phyloP scores from a whole-genome alignment of 2,888 invertebrate genomes.

The Corbicula japonica region DNA sequence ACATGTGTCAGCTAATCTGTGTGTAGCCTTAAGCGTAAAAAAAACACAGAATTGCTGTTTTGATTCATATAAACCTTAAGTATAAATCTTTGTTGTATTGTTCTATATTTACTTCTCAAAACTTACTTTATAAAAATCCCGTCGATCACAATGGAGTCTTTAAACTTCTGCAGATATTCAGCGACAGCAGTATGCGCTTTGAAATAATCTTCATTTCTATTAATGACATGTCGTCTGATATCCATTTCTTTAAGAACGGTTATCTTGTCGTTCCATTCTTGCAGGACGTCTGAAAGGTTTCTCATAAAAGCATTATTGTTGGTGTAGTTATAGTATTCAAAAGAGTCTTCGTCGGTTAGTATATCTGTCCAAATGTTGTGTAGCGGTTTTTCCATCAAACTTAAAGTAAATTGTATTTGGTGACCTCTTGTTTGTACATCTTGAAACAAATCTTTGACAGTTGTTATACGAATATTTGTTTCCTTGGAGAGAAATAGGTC shows the following conservation, averaged over 20 bases:
- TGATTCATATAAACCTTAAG: too few relatives aligned
- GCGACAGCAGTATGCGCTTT: slow-evolving; percentile 62
- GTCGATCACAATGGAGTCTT: slow-evolving; percentile 67
- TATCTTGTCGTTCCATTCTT: slow-evolving; percentile 42
- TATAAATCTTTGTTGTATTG: too few relatives aligned
- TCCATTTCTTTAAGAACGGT: slow-evolving; percentile 58
- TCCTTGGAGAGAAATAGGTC: slow-evolving; percentile 61
- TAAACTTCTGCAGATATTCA: slow-evolving; percentile 61
- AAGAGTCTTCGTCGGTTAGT: slow-evolving; percentile 72
- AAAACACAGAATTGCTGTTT: too few relatives aligned
- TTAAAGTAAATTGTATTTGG: slow-evolving; percentile 73
- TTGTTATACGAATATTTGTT: slow-evolving; percentile 60
- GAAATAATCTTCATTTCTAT: slow-evolving; percentile 70
- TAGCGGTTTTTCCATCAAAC: slow-evolving; percentile 50
- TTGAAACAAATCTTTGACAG: slow-evolving; percentile 70
- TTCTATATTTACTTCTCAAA: too few relatives aligned
- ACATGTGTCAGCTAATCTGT: too few relatives aligned
- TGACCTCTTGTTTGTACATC: slow-evolving; percentile 77
- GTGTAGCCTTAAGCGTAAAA: too few relatives aligned
- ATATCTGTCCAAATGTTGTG: slow-evolving; percentile 71
- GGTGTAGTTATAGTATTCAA: slow-evolving; percentile 70
- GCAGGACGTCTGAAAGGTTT: slow-evolving; percentile 56
- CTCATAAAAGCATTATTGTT: slow-evolving; percentile 65
- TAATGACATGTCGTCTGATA: slow-evolving; percentile 64
- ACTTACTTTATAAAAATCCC: slow-evolving; percentile 63